These are phyloP conservation scores for Pelosia muscerda DNA, from an alignment of 2,888 invertebrate genomes.

Conservation along the genomic window DNA sequence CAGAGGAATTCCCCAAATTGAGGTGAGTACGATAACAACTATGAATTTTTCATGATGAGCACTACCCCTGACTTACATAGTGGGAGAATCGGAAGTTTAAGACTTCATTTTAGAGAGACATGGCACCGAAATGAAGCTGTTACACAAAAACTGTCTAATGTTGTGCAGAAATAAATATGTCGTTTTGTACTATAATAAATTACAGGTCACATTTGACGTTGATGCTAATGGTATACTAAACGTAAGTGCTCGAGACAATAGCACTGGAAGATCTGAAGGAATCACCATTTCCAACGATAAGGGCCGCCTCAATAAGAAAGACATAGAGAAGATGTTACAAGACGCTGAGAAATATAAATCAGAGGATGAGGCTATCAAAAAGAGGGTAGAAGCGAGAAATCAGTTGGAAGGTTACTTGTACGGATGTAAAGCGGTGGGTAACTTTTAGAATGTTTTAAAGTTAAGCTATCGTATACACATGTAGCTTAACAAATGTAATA, in stretches of 20 bases:
- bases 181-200: background rate
- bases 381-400: constrained; percentile 91
- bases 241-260: constrained; percentile 92
- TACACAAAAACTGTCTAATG: no score
- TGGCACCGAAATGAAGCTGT: no score
- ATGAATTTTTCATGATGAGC: background rate
- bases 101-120: no score
- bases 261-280: constrained; percentile 92
- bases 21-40: constrained; percentile 63
- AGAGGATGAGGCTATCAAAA: constrained; percentile 91
- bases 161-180: no score
- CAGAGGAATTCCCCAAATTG: constrained; percentile 92
- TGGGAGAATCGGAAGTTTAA: no score
- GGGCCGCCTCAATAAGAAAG: constrained; percentile 93
- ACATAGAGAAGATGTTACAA: constrained; percentile 94
- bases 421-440: constrained; percentile 78
- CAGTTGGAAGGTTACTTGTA: constrained; percentile 92
- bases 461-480: no score
- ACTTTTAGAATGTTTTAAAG: background rate
- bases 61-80: no score
- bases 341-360: constrained; percentile 93
- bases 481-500: no score
- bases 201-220: constrained; percentile 93
- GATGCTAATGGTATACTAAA: constrained; percentile 96
- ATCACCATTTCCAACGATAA: constrained; percentile 96